phyloP scores from a whole-genome alignment of 1,140 invertebrate genomes.

The Leptoteleia sp. region DNA sequence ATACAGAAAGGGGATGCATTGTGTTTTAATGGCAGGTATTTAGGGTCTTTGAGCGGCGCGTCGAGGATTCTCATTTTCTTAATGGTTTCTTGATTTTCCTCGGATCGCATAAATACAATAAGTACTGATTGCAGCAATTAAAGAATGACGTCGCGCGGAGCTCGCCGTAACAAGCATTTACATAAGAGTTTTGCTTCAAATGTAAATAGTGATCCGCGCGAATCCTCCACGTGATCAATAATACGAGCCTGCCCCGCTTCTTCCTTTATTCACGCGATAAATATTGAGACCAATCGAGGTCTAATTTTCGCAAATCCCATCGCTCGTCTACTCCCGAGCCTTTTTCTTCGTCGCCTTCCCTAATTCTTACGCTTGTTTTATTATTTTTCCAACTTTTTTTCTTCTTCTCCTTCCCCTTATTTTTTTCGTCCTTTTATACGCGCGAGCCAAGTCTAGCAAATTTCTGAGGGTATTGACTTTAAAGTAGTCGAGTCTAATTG shows the following conservation, averaged over 20 bases:
- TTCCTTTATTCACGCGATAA: not conserved
- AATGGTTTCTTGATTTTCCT: conserved; percentile 64
- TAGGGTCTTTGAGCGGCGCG: conserved; percentile 51
- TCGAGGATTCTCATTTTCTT: conserved; percentile 65
- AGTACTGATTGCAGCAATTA: conserved; percentile 60
- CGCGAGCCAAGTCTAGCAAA: conserved; percentile 68
- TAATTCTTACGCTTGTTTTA: conserved; percentile 36
- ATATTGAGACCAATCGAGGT: conserved; percentile 4
- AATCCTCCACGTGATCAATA: conserved; percentile 19
- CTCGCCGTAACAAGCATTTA: conserved; percentile 34
- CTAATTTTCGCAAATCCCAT: conserved; percentile 25
- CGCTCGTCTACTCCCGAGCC: not conserved
- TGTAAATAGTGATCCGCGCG: conserved; percentile 36
- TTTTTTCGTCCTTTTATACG: conserved; percentile 55
- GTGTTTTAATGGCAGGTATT: conserved; percentile 63
- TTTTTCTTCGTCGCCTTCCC: too few relatives aligned
- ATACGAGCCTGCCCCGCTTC: not conserved
- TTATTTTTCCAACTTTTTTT: conserved; percentile 38
- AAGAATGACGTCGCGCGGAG: conserved; percentile 50
- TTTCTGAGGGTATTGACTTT: conserved; percentile 74
- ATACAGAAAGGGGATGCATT: conserved; percentile 55
- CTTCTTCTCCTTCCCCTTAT: too few relatives aligned
- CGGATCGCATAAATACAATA: conserved; percentile 58
- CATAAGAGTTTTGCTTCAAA: conserved; percentile 21
- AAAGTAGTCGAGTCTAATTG: conserved; percentile 72